Base-by-base conservation (phyloP, 2,797 vertebrate genomes). In the Sebastes taczanowskii region DNA sequence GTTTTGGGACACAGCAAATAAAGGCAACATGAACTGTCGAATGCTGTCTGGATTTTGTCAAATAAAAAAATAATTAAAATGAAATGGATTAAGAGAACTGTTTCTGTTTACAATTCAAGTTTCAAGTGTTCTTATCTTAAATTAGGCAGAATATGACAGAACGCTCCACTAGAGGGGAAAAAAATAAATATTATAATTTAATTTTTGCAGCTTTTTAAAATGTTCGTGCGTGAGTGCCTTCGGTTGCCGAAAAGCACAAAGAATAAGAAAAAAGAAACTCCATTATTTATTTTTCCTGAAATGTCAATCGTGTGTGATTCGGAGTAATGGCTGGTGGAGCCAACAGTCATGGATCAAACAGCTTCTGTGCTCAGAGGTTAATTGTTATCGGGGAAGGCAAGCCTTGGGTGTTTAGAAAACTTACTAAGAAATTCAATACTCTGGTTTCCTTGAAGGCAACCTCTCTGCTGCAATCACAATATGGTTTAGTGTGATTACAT, bases 301-400 rank as follows among this genome's bases (percentile, higher is more conserved):
- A 89, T 83, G 86, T 84, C 89, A 92, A 81, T 86, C 1, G 7
- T 82, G 82, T 84, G 86, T 83, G 90, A 88, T 90, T 91, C 79
- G 79, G 32, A 87, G 83, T 81, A 93, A 92, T 79, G 83, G 71
- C 72, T 81, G 80, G 2, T 62, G 75, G 83, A 82, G 82, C 68
- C 87, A 11, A 81, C 81, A 82, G 91, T 87, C 89, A 88, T 66
- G 81, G 90, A 91, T 92, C 86, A 90, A 91, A 91, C 84, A 77
- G 86, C 71, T 75, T 86, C 72, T 27, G 58, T 46, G 77, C 74
- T 80, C 78, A 85, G 88, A 93, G 90, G 91, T 93, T 94, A 93
- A 95, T 92, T 92, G 89, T 89, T 90, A 88, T 89, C 62, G 69
- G 85, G 79, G 79, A 77, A 88, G 87, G 55, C 66, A 92, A 74